Conservation (phyloP, 2,888 invertebrate genomes). For the Eueremaeus valkanovi region DNA sequence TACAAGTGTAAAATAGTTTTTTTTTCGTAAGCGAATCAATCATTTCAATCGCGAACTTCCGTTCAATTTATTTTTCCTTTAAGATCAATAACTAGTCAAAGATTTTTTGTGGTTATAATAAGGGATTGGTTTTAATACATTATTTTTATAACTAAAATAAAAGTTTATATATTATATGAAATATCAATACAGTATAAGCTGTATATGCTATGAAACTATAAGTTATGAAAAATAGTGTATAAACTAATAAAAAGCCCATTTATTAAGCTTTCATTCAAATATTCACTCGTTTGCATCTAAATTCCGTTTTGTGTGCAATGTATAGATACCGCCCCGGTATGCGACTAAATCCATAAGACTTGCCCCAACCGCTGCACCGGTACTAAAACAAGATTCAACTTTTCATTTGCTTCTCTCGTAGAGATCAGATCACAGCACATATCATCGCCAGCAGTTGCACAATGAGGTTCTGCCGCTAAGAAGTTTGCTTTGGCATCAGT, state of each 20-base stretch:
- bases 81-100: constrained; percentile 9
- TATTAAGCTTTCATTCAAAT: constrained; percentile 10
- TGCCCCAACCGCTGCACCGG: constrained; percentile 30
- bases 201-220: too few species aligned
- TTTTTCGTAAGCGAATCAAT: constrained; percentile 10
- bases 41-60: constrained; percentile 14
- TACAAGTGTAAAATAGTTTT: background rate
- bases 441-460: constrained; percentile 29
- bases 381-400: constrained; percentile 26
- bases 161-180: too few species aligned
- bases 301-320: background rate
- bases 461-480: background rate
- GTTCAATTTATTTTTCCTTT: constrained; percentile 9
- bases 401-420: constrained; percentile 8
- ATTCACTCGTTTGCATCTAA: constrained; percentile 15
- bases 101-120: background rate
- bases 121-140: background rate
- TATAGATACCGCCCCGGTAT: constrained; percentile 31
- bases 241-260: background rate
- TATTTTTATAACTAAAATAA: too few species aligned
- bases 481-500: background rate
- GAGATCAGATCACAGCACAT: constrained; percentile 10
- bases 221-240: too few species aligned
- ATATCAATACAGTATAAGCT: too few species aligned
- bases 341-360: background rate